Percentiles rank a stretch among this genome's conserved stretches.
Evolutionary conservation across 2,797 vertebrate species (phyloP).

Genomic region (Anniella stebbinsi): DNA sequence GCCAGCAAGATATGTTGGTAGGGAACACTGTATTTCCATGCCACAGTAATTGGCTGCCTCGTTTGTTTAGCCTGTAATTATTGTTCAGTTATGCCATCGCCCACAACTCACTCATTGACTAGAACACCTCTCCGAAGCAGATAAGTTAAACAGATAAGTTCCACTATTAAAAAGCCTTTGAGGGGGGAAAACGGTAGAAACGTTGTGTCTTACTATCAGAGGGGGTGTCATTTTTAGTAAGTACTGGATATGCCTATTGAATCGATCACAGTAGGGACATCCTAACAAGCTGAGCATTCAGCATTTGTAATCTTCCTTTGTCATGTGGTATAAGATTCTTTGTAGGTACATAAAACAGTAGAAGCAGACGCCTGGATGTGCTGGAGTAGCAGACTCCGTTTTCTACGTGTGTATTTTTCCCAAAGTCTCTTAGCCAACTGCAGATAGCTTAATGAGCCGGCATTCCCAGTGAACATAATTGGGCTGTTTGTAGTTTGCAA

Average conservation of each 20-base stretch:
- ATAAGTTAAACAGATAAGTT: background rate
- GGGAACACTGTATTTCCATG: background rate
- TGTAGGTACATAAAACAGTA: constrained; percentile 3
- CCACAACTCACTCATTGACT: background rate
- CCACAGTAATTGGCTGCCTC: background rate
- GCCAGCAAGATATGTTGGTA: constrained; percentile 36
- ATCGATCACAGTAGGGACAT: background rate
- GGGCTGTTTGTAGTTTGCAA: background rate
- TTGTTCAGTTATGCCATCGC: background rate
- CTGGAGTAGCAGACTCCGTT: background rate
- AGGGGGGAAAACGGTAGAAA: background rate
- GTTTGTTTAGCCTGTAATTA: constrained; percentile 31
- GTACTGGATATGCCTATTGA: background rate
- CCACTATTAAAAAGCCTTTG: background rate
- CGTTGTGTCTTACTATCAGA: background rate
- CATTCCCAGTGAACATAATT: background rate
- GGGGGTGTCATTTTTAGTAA: background rate
- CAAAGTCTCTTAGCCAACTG: too few relatives aligned
- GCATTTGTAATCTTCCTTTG: background rate
- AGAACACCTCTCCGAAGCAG: background rate
- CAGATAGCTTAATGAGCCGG: background rate
- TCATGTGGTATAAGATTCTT: background rate
- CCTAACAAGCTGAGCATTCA: background rate
- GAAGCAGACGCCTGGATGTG: background rate
- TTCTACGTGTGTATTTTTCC: too few relatives aligned